Evolutionary conservation across 2,888 invertebrate genomes (phyloP), one percentile per base, ranked within the genome.

Genomic region (Xestia xanthographa): DNA sequence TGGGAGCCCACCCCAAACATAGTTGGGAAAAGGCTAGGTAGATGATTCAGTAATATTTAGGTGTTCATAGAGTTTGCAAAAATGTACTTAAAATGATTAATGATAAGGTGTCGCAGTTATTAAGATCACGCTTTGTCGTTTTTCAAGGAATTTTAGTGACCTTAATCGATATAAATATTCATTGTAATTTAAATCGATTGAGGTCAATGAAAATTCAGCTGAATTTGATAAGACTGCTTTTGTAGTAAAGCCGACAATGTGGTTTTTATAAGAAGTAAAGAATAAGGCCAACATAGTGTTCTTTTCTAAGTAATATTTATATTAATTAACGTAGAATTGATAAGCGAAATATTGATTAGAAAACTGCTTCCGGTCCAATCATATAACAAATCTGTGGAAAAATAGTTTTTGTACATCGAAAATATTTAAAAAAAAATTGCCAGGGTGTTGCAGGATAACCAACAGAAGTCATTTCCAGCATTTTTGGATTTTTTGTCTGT

Each of bases 81-180:
- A 34, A 34, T 60, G 4, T 5, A 9, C 58, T 1, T 22, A 22
- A 22, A 0, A 56, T 72, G 65, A 72, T 77, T 79, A 43, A 79
- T 72, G 17, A 66, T 50, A 22, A 41, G 26, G 34, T 65, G 41
- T 34, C 56, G 41, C 26, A 45, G 62, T 48, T 65, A 58, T 29
- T 60, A 58, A 12, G 48, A 58, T 14, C 34, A 38, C 20, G 29
- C 8, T 75, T 67, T 34, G 41, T 63, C 45, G 5, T 22, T 67
- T 65, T 72, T 79, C 38, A 41, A 41, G 26, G 34, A 68, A 75
- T 80, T 75, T 58, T 0, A 20, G 14, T 68, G 67, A 66, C 68
- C 80, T 60, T 43, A 75, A 79, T 75, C 65, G 80, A 66, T 66
- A 34, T 63, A 11, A 67, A 74, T 80, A 34, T 75, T 74, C 34